These are phyloP conservation scores for Varanus komodoensis DNA, from an alignment of 2,113 vertebrate genomes.

Conservation along the genomic window DNA sequence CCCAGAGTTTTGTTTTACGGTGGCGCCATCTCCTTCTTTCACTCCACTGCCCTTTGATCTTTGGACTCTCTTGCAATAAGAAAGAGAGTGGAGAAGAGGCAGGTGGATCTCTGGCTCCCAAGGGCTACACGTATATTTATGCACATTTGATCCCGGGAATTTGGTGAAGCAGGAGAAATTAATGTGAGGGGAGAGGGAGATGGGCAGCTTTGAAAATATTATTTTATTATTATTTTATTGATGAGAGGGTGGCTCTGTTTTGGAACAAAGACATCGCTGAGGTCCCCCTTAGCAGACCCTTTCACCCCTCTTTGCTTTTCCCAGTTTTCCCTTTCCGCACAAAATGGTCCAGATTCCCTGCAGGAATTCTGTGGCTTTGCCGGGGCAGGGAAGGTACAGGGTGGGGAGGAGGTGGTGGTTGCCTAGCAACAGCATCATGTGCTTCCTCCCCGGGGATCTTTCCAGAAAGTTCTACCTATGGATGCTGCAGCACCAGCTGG, in stretches of 20 bases:
- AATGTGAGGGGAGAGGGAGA: not conserved
- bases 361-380: not conserved
- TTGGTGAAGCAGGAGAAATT: not conserved
- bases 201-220: not conserved
- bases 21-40: not conserved
- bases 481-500: not conserved
- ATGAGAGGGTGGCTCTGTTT: not conserved
- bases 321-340: not conserved
- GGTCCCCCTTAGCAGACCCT: not conserved
- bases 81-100: not conserved
- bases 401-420: too few relatives aligned
- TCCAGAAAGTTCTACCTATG: not conserved
- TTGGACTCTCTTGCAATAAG: slow-evolving; percentile 10
- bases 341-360: not conserved
- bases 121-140: not conserved
- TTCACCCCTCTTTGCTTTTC: not conserved
- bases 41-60: not conserved
- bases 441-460: not conserved
- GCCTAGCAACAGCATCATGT: not conserved
- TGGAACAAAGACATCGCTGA: not conserved
- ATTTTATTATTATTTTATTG: not conserved
- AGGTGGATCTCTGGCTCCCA: not conserved
- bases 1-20: not conserved
- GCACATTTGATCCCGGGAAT: not conserved
- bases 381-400: not conserved